Evolutionary conservation across 2,888 invertebrate species (phyloP), one percentile per base, ranked within the genome.

Genomic region (Pharmacophagus antenor): DNA sequence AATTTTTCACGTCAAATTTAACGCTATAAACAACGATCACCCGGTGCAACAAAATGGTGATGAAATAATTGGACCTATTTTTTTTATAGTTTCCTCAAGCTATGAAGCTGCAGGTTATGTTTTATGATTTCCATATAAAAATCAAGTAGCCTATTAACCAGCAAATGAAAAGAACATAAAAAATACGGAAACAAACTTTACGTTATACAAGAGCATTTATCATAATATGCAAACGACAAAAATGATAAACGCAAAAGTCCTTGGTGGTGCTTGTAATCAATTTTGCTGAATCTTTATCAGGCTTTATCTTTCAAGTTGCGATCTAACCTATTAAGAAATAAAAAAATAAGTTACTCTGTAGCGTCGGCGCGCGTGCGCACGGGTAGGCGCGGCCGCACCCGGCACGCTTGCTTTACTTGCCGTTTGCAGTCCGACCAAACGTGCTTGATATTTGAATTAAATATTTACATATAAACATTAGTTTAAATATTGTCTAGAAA

Each of bases 381-480:
- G 72, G 70, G 65, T 71, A 76, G 80, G 81, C 77, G 80, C 79
- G 80, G 78, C 77, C 71, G 72, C 71, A 70, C 74, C 74, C 72
- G 79, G 73, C 73, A 70, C 72, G 72, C 72, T 71, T 64, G 71
- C 70, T 68, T 70, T 70, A 67, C 66, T 70, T 69, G 68, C 63
- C 63, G 64, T 63, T 51, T 65, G 52, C 68, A 71, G 64, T 44
- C 51, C 54, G 67, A 61, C 48, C 23, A 17, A 61, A 17, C 44
- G 17, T 21, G 66, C 56, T 76, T 74, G 73, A 70, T 73, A 73
- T 61, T 65, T 57, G 31, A 42, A 21, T 15, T 5, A 51, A 18
- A 25, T 49, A 20, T 25, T 37, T 12, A 31, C 15, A 12, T 15
- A 31, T 12, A 8, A 31, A 31, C 2, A 10, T 31, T 31, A 27